Evolutionary conservation across 2,797 vertebrate genomes (phyloP).

Genomic region (Poecilia wingei): DNA sequence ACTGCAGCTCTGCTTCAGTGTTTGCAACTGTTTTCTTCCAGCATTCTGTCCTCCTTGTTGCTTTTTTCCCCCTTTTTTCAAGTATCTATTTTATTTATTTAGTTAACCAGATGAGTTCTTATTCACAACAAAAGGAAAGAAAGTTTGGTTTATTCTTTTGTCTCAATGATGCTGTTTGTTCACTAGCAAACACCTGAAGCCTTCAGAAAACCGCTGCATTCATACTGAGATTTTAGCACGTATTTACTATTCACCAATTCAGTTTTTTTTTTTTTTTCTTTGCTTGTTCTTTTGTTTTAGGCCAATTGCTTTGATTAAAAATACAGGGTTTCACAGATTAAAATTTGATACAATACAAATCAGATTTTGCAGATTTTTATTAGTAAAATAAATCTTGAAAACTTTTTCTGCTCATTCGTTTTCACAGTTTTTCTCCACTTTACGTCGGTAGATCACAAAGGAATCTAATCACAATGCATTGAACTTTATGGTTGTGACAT

Average conservation of each 20-base stretch:
- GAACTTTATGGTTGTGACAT: not conserved
- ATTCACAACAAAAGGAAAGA: not conserved
- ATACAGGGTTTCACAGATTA: not conserved
- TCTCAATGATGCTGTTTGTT: not conserved
- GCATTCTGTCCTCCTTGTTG: not conserved
- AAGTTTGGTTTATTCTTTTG: not conserved
- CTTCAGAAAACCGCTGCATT: not conserved
- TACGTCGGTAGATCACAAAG: not conserved
- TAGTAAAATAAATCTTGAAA: not conserved
- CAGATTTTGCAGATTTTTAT: not conserved
- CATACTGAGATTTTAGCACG: not conserved
- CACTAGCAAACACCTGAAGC: not conserved
- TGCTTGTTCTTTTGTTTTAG: not conserved
- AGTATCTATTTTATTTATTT: not conserved
- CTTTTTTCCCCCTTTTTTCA: not conserved
- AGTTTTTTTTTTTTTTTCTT: too few relatives aligned
- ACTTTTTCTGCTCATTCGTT: not conserved
- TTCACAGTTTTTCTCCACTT: not conserved
- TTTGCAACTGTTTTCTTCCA: not conserved
- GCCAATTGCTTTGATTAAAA: not conserved
- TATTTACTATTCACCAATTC: not conserved
- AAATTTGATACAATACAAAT: not conserved
- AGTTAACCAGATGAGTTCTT: not conserved
- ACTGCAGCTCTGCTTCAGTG: not conserved
- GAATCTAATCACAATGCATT: not conserved